Evolutionary conservation across 2,113 vertebrate species (phyloP).

Genomic region (Bettongia penicillata): DNA sequence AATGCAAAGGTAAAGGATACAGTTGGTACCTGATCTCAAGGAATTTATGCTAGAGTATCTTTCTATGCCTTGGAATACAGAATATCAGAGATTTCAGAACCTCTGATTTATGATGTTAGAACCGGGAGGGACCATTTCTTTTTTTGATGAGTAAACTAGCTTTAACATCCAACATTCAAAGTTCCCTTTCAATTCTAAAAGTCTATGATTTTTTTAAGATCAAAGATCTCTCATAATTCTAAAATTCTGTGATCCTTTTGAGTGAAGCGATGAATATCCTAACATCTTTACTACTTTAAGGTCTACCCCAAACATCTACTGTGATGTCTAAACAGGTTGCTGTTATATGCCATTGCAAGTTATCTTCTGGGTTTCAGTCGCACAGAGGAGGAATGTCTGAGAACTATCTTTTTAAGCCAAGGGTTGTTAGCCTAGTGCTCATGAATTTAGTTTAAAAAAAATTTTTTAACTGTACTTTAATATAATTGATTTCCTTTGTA

Average conservation of each 20-base stretch:
- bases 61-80: background rate
- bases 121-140: background rate
- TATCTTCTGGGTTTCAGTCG: background rate
- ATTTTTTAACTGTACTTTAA: background rate
- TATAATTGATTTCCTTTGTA: background rate
- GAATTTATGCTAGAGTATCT: background rate
- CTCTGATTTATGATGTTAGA: background rate
- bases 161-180: background rate
- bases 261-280: background rate
- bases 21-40: background rate
- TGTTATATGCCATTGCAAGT: background rate
- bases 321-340: background rate
- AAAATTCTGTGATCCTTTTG: background rate
- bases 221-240: background rate
- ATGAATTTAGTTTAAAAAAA: background rate
- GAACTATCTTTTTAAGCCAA: background rate
- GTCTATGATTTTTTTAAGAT: background rate
- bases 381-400: background rate
- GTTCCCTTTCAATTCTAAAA: background rate
- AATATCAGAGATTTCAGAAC: background rate
- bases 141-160: background rate
- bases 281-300: background rate
- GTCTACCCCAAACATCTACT: background rate
- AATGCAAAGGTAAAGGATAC: background rate
- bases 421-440: background rate